Evolutionary conservation across 2,888 invertebrate species (phyloP).

Genomic region (Ochropleura plecta): DNA sequence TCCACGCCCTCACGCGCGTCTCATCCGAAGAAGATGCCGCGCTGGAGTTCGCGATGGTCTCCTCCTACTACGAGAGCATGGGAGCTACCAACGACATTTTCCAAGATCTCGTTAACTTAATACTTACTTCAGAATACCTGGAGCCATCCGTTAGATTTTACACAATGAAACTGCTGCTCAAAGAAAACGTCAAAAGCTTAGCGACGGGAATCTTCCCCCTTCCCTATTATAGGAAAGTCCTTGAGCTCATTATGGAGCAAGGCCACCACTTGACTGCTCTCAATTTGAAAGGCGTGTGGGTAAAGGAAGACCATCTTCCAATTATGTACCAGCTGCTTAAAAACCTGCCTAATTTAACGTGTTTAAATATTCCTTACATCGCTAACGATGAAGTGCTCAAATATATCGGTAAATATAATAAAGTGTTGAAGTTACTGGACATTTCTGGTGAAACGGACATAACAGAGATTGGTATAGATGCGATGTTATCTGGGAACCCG

Average conservation of each 20-base stretch:
- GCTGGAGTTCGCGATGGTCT: constrained; percentile 91
- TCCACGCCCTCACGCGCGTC: constrained; percentile 91
- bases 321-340: constrained; percentile 91
- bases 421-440: constrained; percentile 91
- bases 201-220: constrained; percentile 93
- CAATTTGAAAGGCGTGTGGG: constrained; percentile 94
- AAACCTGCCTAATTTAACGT: constrained; percentile 91
- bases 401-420: constrained; percentile 90
- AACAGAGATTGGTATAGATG: constrained; percentile 91
- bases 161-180: constrained; percentile 92
- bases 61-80: constrained; percentile 90
- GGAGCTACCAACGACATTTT: constrained; percentile 93
- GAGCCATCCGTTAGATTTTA: constrained; percentile 93
- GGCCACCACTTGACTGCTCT: constrained; percentile 92
- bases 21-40: constrained; percentile 91
- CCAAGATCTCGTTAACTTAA: constrained; percentile 92
- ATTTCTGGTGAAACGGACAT: constrained; percentile 93
- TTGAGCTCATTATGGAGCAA: constrained; percentile 92
- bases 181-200: constrained; percentile 92
- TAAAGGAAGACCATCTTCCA: constrained; percentile 92
- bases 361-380: constrained; percentile 92
- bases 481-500: constrained; percentile 89
- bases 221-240: constrained; percentile 93
- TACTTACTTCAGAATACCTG: constrained; percentile 92
- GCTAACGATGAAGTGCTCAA: constrained; percentile 93